phyloP scores from a whole-genome alignment of 2,113 vertebrate species.

The Heterotis niloticus region DNA sequence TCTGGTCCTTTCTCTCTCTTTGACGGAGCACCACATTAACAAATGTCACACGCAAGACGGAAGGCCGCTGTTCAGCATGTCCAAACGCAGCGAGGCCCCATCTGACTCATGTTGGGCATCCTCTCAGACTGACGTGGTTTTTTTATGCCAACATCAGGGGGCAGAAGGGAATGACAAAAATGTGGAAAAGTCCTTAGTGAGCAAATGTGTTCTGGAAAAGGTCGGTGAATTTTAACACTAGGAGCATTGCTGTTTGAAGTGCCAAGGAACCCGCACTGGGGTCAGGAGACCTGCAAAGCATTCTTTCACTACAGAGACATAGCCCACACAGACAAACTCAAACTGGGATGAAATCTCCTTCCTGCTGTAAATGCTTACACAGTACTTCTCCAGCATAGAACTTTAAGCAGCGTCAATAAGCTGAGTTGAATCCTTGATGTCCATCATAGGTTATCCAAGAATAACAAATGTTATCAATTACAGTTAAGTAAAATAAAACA shows the following conservation, averaged over 20 bases:
- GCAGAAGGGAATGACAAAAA: conserved; percentile 10
- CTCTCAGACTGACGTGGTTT: not conserved
- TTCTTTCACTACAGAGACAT: too few species aligned
- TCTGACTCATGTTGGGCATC: too few species aligned
- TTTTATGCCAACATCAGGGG: conserved; percentile 1
- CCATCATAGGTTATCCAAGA: too few species aligned
- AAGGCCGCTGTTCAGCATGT: too few species aligned
- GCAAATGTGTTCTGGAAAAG: conserved; percentile 24
- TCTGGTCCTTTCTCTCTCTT: not conserved
- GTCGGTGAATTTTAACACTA: not conserved
- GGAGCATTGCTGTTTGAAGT: not conserved
- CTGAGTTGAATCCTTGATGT: too few species aligned
- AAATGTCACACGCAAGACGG: not conserved
- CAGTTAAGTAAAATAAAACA: too few species aligned
- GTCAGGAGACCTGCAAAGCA: not conserved
- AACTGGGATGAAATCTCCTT: too few species aligned
- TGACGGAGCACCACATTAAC: not conserved
- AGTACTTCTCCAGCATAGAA: too few species aligned
- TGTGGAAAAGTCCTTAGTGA: not conserved
- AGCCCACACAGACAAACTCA: too few species aligned
- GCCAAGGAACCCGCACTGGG: not conserved
- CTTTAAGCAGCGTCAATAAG: too few species aligned
- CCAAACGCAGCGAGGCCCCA: not conserved
- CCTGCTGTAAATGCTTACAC: too few species aligned
- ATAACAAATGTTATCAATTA: too few species aligned